Evolutionary conservation across 2,797 vertebrate genomes (phyloP).

Genomic region (Darevskia mixta): DNA sequence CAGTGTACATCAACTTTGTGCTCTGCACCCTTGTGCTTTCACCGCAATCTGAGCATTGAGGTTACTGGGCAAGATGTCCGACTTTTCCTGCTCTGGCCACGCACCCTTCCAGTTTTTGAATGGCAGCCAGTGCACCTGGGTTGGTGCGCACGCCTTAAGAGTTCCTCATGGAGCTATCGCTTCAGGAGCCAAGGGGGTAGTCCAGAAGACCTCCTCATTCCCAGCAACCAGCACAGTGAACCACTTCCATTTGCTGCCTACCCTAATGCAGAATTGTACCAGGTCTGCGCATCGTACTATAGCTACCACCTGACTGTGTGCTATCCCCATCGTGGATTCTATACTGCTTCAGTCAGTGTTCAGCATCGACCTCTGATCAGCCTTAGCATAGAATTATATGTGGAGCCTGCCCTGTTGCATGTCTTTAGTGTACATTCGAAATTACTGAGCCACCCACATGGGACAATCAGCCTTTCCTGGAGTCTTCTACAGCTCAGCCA

Average conservation of each 20-base stretch:
- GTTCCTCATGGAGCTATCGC: slow-evolving; percentile 57
- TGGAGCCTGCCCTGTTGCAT: slow-evolving; percentile 37
- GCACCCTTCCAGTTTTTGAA: neutral
- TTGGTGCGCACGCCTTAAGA: slow-evolving; percentile 66
- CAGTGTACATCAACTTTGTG: slow-evolving; percentile 46
- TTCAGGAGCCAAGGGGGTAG: slow-evolving; percentile 51
- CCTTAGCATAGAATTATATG: slow-evolving; percentile 38
- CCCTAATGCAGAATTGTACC: slow-evolving; percentile 32
- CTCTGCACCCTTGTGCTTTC: slow-evolving; percentile 36
- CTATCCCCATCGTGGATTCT: slow-evolving; percentile 40
- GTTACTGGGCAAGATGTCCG: slow-evolving; percentile 40
- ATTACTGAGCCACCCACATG: slow-evolving; percentile 35
- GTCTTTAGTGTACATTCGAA: slow-evolving; percentile 45
- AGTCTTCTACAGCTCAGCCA: slow-evolving; percentile 33
- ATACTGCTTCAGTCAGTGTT: slow-evolving; percentile 21
- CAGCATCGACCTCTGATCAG: slow-evolving; percentile 42
- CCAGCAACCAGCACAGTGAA: slow-evolving; percentile 42
- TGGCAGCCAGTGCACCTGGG: slow-evolving; percentile 49
- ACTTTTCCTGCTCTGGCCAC: slow-evolving; percentile 51
- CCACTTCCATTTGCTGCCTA: neutral
- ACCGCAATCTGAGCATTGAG: slow-evolving; percentile 54
- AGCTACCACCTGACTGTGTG: slow-evolving; percentile 54
- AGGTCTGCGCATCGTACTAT: slow-evolving; percentile 59
- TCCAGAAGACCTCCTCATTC: slow-evolving; percentile 41
- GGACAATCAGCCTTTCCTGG: slow-evolving; percentile 62